A percentile compares a stretch with the other conserved stretches of the same genome.
phyloP scores from a whole-genome alignment of 2,888 invertebrate genomes.

The Drosophila anomalipes region DNA sequence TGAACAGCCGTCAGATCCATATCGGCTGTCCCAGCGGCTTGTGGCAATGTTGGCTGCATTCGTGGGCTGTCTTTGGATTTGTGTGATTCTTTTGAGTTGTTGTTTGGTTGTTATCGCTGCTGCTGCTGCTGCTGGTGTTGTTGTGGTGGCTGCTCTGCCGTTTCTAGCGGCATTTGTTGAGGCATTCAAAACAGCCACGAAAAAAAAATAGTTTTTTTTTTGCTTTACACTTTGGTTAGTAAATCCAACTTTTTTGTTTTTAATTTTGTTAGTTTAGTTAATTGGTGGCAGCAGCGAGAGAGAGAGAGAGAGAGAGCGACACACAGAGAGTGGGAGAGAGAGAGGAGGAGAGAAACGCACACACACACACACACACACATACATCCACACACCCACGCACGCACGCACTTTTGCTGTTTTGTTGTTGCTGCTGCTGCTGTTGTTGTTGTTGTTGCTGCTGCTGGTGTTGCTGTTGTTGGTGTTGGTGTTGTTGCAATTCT shows the following conservation, averaged over 20 bases:
- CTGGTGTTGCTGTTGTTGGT: background rate
- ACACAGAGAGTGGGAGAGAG: background rate
- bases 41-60: slow-evolving; percentile 93
- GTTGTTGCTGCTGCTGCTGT: slow-evolving; percentile 1
- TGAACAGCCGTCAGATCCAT: slow-evolving; percentile 97
- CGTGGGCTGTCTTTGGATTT: slow-evolving; percentile 83
- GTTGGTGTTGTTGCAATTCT: slow-evolving; percentile 22
- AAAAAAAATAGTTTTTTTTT: slow-evolving; percentile 2
- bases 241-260: slow-evolving; percentile 3
- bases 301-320: background rate
- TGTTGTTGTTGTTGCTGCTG: slow-evolving; percentile 12
- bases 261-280: slow-evolving; percentile 27
- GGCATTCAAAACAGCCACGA: slow-evolving; percentile 27
- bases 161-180: slow-evolving; percentile 34
- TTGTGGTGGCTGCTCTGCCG: slow-evolving; percentile 16
- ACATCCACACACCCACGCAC: slow-evolving; percentile 3
- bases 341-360: background rate
- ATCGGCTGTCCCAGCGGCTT: slow-evolving; percentile 90
- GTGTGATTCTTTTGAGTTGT: slow-evolving; percentile 27
- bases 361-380: background rate
- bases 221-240: slow-evolving; percentile 7
- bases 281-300: slow-evolving; percentile 23
- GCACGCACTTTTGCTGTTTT: slow-evolving; percentile 24
- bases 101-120: slow-evolving; percentile 20
- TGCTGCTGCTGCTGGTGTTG: slow-evolving; percentile 7